Evolutionary conservation across 2,113 vertebrate species (phyloP), one percentile per base, ranked within the genome.

Genomic region (Odobenus rosmarus): DNA sequence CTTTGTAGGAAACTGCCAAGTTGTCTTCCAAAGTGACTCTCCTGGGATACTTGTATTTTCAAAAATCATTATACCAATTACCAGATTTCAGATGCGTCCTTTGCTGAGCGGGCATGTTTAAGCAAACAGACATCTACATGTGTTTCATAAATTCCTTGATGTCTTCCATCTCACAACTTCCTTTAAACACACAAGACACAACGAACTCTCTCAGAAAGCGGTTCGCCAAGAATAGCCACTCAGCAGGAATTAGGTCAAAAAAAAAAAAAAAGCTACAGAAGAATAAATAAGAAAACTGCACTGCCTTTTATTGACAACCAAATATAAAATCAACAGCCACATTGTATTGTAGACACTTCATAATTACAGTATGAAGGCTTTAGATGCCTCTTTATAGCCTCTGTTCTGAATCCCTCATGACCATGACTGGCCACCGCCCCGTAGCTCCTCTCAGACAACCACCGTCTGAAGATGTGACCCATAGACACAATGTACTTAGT

Each of bases 241-340:
- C 11, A 64, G 15, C 28, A 72, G 31, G 28, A 84, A 90, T 81
- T 88, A 88, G 79, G 24, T 51, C 0, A 79, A 87, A 94, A 94
- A 81, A 64, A 59, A 23, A 61, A 86, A 69, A 39, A 39, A 46
- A 88, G 8, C 51, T 53, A 33, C 36, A 62, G 39, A 28, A 36
- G 24, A 26, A n/a, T 31, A 74, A 79, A 79, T 33, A 12, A 72
- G 12, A 55, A 76, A 26, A 51, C 3, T 85, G 11, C 5, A 42
- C 55, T 95, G 46, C 39, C 86, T 82, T 92, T 79, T n/a, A 82
- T 23, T 86, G 53, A 81, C 42, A 93, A 96, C 14, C 5, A 92
- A 92, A 93, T 85, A 51, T 49, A 82, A 95, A 87, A 85, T 72
- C 93, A 95, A 84, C 13, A 88, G 49, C 55, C 24, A 57, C 18